phyloP scores from a whole-genome alignment of 2,888 invertebrate species.

The Fissipunctia ypsillon region DNA sequence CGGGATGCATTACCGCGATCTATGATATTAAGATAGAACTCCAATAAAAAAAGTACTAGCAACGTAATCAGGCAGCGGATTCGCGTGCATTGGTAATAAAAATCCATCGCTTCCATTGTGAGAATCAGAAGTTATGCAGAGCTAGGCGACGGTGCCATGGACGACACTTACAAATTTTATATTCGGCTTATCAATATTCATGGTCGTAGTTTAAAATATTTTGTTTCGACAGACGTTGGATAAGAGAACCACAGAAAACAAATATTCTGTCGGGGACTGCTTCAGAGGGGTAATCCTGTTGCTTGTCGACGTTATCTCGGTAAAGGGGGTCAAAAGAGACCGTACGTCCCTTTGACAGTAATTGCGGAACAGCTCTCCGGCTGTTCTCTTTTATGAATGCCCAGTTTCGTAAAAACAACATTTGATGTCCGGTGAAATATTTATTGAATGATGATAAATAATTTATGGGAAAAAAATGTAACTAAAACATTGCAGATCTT shows the following conservation, averaged over 20 bases:
- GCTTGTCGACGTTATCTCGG: not conserved
- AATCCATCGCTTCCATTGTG: conserved; percentile 5
- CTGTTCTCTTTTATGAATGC: not conserved
- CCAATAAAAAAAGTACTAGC: conserved; percentile 21
- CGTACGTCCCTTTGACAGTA: not conserved
- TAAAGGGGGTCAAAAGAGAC: not conserved
- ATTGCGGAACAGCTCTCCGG: conserved; percentile 15
- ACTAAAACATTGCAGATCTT: conserved; percentile 8
- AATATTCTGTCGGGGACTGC: conserved; percentile 5
- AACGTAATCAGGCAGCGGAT: conserved; percentile 6
- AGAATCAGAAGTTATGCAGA: not conserved
- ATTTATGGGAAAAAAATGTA: not conserved
- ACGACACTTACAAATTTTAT: not conserved
- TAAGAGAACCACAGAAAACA: conserved; percentile 3
- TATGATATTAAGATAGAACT: not conserved
- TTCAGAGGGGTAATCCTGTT: not conserved
- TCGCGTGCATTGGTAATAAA: not conserved
- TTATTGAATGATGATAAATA: not conserved
- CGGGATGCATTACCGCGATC: not conserved
- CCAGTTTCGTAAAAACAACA: conserved; percentile 34
- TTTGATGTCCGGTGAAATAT: conserved; percentile 13
- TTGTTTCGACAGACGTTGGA: not conserved
- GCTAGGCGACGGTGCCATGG: not conserved
- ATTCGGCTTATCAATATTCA: not conserved
- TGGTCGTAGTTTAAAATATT: conserved; percentile 14